These are phyloP conservation scores for Emydocephalus ijimae DNA, from an alignment of 2,113 vertebrate species.

Conservation along the genomic window DNA sequence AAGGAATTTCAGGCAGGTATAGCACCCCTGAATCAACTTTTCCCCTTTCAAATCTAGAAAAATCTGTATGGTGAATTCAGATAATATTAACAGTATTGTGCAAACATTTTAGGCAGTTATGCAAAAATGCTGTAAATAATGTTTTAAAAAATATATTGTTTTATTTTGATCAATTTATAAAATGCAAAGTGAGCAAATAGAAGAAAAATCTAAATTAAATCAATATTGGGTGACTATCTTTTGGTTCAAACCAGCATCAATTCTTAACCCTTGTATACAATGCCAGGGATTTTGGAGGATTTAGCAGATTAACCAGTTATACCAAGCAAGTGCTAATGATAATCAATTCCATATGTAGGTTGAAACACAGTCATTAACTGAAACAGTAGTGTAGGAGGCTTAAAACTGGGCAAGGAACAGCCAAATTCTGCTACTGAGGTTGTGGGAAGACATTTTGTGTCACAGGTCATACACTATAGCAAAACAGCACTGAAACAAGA, in stretches of 20 bases:
- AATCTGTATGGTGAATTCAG: background rate
- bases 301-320: background rate
- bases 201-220: background rate
- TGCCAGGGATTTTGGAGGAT: background rate
- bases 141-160: background rate
- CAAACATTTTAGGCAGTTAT: background rate
- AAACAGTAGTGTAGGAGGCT: background rate
- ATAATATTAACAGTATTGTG: background rate
- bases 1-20: background rate
- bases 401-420: background rate
- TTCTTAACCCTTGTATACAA: background rate
- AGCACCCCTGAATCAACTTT: background rate
- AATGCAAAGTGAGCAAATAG: background rate
- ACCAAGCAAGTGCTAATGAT: background rate
- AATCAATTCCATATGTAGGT: background rate
- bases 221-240: background rate
- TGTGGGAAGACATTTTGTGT: background rate
- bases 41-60: background rate
- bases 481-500: background rate
- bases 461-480: background rate
- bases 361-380: background rate
- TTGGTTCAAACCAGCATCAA: background rate
- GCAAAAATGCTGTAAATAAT: background rate
- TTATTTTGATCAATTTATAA: background rate
- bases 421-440: background rate